Evolutionary conservation across 2,113 vertebrate genomes (phyloP).

Genomic region (Cinclus cinclus): DNA sequence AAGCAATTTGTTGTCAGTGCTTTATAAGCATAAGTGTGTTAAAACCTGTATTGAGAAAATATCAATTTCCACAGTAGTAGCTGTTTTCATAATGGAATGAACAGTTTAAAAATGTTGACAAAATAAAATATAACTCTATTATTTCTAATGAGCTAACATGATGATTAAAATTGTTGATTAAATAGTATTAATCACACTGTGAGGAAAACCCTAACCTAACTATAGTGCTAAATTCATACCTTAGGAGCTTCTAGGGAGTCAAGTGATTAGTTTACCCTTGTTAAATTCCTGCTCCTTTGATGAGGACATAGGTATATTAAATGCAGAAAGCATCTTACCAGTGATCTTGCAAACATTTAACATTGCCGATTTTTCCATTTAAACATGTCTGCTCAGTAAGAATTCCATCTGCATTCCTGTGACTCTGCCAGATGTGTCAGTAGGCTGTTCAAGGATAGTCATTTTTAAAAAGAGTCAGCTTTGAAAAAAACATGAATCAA

Average conservation of each 20-base stretch:
- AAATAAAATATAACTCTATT: neutral
- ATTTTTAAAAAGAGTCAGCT: constrained; percentile 25
- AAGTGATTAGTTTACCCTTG: neutral
- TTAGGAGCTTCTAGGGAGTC: neutral
- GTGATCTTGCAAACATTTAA: neutral
- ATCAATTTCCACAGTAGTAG: neutral
- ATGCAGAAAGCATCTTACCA: neutral
- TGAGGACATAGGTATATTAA: neutral
- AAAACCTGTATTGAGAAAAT: neutral
- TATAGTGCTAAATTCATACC: neutral
- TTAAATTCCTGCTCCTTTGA: neutral
- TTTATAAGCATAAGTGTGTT: neutral
- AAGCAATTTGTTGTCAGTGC: neutral
- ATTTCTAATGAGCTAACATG: neutral
- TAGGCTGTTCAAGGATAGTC: neutral
- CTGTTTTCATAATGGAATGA: neutral
- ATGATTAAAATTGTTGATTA: neutral
- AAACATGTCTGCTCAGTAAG: neutral
- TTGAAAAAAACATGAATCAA: constrained; percentile 53
- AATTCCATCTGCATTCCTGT: neutral
- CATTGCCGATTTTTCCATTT: neutral
- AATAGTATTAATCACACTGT: neutral
- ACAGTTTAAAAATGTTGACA: neutral
- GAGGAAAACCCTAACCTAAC: neutral
- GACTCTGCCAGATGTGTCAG: constrained; percentile 27